Evolutionary conservation across 2,797 vertebrate species (phyloP).

Genomic region (Tympanoctomys barrerae): DNA sequence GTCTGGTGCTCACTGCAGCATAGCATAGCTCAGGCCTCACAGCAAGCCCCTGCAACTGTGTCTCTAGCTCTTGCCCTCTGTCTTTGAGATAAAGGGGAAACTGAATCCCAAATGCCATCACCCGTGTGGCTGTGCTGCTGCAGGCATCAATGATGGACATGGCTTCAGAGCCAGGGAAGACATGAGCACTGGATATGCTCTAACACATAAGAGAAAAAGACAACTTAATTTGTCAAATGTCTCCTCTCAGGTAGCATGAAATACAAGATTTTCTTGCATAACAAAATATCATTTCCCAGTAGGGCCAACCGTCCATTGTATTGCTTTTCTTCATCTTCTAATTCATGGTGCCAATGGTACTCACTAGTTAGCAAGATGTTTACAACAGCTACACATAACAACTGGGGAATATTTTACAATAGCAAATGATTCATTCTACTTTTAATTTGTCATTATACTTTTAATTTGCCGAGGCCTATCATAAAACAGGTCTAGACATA

Average conservation of each 20-base stretch:
- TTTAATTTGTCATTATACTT: conserved; percentile 24
- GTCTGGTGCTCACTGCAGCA: background rate
- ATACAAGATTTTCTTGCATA: conserved; percentile 42
- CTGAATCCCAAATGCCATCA: background rate
- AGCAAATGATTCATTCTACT: conserved; percentile 31
- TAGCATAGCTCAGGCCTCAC: background rate
- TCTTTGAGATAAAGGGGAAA: conserved; percentile 38
- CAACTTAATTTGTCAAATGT: conserved; percentile 64
- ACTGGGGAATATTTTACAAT: conserved; percentile 8
- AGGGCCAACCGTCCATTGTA: conserved; percentile 34
- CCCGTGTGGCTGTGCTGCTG: background rate
- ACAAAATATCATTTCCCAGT: conserved; percentile 31
- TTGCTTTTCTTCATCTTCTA: conserved; percentile 48
- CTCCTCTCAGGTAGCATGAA: conserved; percentile 41
- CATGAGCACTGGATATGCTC: background rate
- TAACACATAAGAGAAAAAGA: conserved; percentile 29
- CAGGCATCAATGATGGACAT: background rate
- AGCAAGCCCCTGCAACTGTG: background rate
- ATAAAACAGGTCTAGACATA: background rate
- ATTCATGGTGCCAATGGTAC: conserved; percentile 38
- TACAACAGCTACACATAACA: conserved; percentile 54
- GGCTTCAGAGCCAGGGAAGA: background rate
- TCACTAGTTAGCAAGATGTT: conserved; percentile 56
- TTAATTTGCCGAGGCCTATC: background rate
- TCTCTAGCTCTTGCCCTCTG: background rate